Conservation (phyloP, 1,140 invertebrate species). For the Sitobion miscanthi region DNA sequence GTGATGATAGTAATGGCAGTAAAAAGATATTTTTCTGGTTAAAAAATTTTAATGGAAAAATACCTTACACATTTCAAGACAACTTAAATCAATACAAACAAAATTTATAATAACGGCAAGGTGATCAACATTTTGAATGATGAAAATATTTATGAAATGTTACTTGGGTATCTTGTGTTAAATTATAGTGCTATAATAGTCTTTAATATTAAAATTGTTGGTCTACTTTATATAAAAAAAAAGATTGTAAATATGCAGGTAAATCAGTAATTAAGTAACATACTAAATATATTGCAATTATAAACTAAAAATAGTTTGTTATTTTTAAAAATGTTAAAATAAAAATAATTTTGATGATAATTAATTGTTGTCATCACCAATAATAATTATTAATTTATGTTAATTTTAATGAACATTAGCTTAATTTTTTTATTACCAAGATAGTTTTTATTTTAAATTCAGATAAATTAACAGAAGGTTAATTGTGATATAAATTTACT, state of each 20-base stretch:
- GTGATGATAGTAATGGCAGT: neutral
- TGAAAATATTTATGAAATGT: neutral
- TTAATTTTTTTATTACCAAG: neutral
- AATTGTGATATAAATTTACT: neutral
- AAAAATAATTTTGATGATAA: neutral
- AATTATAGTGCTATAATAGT: neutral
- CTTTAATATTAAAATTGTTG: neutral
- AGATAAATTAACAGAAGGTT: neutral
- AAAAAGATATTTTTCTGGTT: neutral
- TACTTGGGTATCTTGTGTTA: neutral
- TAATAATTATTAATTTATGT: neutral
- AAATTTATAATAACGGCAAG: neutral
- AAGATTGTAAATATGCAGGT: neutral
- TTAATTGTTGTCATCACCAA: neutral
- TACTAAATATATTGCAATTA: conserved; percentile 1
- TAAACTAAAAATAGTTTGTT: neutral
- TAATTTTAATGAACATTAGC: neutral
- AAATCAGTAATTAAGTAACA: neutral
- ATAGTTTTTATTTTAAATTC: neutral
- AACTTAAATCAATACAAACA: neutral
- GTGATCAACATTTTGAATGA: neutral
- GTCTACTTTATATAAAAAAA: neutral
- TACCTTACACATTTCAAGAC: neutral
- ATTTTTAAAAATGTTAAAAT: neutral
- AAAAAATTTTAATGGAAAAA: neutral